Evolutionary conservation across 2,797 vertebrate genomes (phyloP).

Genomic region (Oophaga sylvatica): DNA sequence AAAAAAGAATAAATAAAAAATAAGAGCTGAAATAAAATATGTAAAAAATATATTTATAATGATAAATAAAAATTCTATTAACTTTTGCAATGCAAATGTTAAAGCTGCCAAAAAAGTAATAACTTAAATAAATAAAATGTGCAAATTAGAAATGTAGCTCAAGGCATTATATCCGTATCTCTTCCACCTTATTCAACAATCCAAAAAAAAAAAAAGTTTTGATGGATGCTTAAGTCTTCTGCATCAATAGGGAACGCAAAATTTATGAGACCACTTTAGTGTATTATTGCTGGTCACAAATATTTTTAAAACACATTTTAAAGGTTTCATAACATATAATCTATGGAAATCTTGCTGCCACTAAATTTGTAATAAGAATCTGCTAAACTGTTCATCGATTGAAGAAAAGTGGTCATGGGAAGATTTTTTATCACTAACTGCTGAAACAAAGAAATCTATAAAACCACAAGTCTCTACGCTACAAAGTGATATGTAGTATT

Average conservation of each 20-base stretch:
- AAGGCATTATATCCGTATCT: not conserved
- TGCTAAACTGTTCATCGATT: conserved; percentile 79
- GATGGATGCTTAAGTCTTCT: not conserved
- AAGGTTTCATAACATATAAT: conserved; percentile 46
- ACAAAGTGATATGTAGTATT: conserved; percentile 82
- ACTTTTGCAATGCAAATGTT: not conserved
- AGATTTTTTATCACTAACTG: conserved; percentile 68
- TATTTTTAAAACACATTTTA: conserved; percentile 39
- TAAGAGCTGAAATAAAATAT: no score
- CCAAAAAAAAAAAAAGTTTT: not conserved
- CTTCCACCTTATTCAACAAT: not conserved
- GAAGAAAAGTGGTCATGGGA: conserved; percentile 68
- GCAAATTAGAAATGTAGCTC: not conserved
- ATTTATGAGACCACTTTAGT: conserved; percentile 49
- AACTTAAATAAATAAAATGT: not conserved
- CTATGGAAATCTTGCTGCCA: conserved; percentile 58
- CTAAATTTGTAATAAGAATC: conserved; percentile 68
- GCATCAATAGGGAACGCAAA: not conserved
- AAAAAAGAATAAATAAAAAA: no score
- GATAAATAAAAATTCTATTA: no score
- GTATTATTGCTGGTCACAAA: conserved; percentile 41
- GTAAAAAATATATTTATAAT: no score
- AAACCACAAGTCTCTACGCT: conserved; percentile 72
- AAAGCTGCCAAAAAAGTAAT: not conserved
- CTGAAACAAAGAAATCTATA: conserved; percentile 77